Evolutionary conservation across 2,888 invertebrate genomes (phyloP).

Genomic region (Stegana nigrithorax): DNA sequence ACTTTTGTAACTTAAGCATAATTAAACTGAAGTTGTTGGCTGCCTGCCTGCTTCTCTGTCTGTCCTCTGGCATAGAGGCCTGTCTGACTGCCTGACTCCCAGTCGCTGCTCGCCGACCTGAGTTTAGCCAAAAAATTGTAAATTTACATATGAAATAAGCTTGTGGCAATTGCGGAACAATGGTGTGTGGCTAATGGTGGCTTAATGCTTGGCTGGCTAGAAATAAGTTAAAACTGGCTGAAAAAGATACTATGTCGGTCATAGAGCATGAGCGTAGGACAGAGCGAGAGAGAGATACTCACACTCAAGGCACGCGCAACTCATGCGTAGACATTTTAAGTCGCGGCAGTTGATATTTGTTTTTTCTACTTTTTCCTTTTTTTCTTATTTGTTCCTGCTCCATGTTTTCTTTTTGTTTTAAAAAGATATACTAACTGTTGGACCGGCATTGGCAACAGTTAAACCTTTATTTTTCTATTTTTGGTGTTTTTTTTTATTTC

Average conservation of each 20-base stretch:
- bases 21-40: constrained; percentile 26
- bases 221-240: no score
- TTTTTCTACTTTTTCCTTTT: neutral
- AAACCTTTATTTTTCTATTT: constrained; percentile 3
- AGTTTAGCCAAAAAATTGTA: constrained; percentile 19
- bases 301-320: no score
- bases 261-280: no score
- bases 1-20: constrained; percentile 20
- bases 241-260: no score
- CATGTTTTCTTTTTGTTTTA: no score
- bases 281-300: no score
- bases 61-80: no score
- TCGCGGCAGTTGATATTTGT: neutral
- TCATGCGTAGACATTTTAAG: no score
- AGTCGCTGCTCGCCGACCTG: neutral
- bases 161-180: neutral
- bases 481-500: no score
- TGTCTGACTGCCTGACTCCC: neutral
- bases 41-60: neutral
- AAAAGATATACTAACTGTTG: no score
- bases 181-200: neutral
- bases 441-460: constrained; percentile 13
- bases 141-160: constrained; percentile 28
- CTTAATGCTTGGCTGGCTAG: neutral
- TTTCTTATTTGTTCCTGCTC: neutral